Percentiles rank a stretch among this genome's conserved stretches.
Conservation (phyloP, 2,888 invertebrate species). For the Andrena praecox region DNA sequence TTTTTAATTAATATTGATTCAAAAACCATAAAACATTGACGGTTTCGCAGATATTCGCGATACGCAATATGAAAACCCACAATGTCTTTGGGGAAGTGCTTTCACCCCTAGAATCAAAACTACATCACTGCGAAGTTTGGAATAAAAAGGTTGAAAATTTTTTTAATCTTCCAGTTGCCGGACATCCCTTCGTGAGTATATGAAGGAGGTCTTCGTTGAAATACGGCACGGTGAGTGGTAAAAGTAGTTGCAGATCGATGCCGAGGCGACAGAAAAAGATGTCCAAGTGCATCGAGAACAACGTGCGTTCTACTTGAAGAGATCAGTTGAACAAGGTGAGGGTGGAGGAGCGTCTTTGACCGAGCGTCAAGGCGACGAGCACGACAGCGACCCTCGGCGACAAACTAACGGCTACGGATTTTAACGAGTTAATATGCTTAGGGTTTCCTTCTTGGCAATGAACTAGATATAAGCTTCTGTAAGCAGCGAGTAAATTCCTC, state of each 20-base stretch:
- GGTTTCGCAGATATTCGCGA: no score
- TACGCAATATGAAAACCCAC: no score
- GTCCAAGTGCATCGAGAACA: slow-evolving; percentile 21
- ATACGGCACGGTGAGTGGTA: neutral
- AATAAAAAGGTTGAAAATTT: neutral
- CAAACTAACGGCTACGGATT: slow-evolving; percentile 74
- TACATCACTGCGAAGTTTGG: no score
- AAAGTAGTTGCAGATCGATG: neutral
- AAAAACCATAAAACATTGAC: no score
- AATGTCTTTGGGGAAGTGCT: no score
- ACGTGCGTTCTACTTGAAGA: slow-evolving; percentile 19
- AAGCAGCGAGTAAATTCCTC: slow-evolving; percentile 77
- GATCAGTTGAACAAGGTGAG: slow-evolving; percentile 46
- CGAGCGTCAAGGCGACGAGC: slow-evolving; percentile 67
- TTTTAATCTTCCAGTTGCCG: neutral
- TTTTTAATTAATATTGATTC: no score
- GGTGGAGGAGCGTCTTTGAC: slow-evolving; percentile 63
- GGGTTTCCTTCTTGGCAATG: slow-evolving; percentile 81
- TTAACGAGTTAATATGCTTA: slow-evolving; percentile 82
- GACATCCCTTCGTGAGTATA: no score
- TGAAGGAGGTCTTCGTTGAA: neutral
- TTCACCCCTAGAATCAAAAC: no score
- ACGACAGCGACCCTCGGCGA: slow-evolving; percentile 75
- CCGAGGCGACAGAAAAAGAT: neutral
- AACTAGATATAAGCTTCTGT: slow-evolving; percentile 80